phyloP scores from a whole-genome alignment of 2,113 vertebrate species.

The Protomyctophum bolini region DNA sequence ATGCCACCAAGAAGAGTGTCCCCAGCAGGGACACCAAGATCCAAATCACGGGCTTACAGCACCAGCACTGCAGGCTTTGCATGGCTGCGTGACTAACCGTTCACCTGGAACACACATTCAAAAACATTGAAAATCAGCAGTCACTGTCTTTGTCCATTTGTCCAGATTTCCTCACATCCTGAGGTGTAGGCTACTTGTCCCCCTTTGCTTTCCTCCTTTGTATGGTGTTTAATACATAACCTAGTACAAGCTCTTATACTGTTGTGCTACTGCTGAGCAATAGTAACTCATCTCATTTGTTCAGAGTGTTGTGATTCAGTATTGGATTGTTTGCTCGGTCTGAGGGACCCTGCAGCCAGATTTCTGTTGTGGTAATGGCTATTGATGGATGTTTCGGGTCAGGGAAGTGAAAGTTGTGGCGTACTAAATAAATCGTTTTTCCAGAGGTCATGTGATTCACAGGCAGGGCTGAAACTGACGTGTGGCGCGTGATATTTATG shows the following conservation, averaged over 20 bases:
- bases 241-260: background rate
- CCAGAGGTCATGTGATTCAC: conserved; percentile 8
- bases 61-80: conserved; percentile 69
- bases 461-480: background rate
- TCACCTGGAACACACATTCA: conserved; percentile 55
- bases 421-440: conserved; percentile 23
- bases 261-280: conserved; percentile 17
- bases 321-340: conserved; percentile 61
- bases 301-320: conserved; percentile 48
- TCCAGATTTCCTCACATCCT: conserved; percentile 5
- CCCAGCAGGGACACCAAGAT: conserved; percentile 68
- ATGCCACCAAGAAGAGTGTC: conserved; percentile 62
- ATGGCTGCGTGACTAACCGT: conserved; percentile 70
- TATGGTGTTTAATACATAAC: background rate
- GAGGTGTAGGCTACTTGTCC: background rate
- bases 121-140: background rate
- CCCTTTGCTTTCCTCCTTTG: background rate
- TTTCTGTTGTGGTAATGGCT: conserved; percentile 34
- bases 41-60: conserved; percentile 71
- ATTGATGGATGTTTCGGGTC: conserved; percentile 50
- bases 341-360: conserved; percentile 43
- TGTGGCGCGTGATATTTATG: background rate
- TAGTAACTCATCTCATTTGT: conserved; percentile 24
- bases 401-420: conserved; percentile 2
- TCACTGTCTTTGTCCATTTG: background rate